Evolutionary conservation across 2,797 vertebrate species (phyloP).

Genomic region (Helarctos malayanus): DNA sequence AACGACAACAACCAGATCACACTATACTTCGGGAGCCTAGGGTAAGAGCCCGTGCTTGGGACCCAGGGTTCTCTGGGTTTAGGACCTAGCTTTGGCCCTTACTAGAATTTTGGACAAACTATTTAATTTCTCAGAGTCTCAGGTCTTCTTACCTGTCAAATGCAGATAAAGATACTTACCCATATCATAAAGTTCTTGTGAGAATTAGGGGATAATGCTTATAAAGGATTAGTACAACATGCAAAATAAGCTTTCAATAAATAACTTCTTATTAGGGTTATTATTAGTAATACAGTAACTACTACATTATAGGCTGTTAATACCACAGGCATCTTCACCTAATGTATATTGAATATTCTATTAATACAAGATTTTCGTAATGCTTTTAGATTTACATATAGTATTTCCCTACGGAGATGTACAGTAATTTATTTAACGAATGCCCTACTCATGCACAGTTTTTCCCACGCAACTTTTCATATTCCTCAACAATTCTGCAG

Average conservation of each 20-base stretch:
- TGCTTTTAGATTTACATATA: neutral
- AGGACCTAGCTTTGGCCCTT: neutral
- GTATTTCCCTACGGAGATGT: neutral
- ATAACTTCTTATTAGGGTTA: neutral
- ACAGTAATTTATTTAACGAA: slow-evolving; percentile 14
- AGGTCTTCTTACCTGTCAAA: neutral
- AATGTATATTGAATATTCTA: neutral
- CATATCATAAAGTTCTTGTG: neutral
- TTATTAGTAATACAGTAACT: neutral
- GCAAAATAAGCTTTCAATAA: slow-evolving; percentile 45
- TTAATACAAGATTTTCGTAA: slow-evolving; percentile 9
- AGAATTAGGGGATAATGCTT: neutral
- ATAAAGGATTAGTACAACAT: neutral
- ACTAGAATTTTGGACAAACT: neutral
- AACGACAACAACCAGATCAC: neutral
- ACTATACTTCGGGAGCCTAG: neutral
- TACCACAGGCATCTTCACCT: neutral
- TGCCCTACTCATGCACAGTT: neutral
- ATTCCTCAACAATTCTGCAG: neutral
- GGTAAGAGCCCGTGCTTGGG: neutral
- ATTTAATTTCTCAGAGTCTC: neutral
- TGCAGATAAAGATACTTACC: slow-evolving; percentile 4
- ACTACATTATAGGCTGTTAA: neutral
- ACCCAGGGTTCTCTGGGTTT: neutral
- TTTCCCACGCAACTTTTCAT: neutral